Evolutionary conservation across 2,888 invertebrate genomes (phyloP), one percentile per base, ranked within the genome.

Genomic region (Thecocarcelia acutangulata): DNA sequence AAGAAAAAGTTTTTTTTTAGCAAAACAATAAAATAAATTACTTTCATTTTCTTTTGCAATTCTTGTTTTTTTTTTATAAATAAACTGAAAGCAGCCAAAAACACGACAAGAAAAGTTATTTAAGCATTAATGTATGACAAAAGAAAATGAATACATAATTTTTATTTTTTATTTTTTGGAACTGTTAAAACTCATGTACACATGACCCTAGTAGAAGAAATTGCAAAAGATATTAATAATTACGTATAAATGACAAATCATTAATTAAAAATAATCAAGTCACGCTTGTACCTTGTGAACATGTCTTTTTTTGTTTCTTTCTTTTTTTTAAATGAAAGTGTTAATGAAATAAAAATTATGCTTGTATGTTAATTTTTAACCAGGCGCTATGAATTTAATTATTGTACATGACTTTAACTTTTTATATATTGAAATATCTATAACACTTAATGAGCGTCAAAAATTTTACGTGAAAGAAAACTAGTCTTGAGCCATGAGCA

Each of bases 281-380:
- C 44, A 61, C 61, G 28, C 46, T 63, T 28, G 2, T 28, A 9
- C n/a, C 13, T 5, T n/a, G 13, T 58, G 19, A 33, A 19, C 28
- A 28, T 33, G 21, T 24, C 5, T 54, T 54, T 42, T n/a, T n/a
- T n/a, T n/a, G n/a, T n/a, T n/a, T 40, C 9, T 40, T 52, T 42
- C 50, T 37, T 63, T 12, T 37, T 64, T 12, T 2, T 4, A 17
- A 73, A 74, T 64, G 56, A 64, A 74, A 72, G 70, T 58, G 48
- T 37, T 28, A 54, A 68, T 21, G 40, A 42, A 68, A 54, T 42
- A 24, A 24, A 42, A 42, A 42, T 24, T 52, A 52, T 15, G 54
- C 9, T 33, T 33, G 9, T 15, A 3, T 40, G n/a, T 24, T 13
- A 0, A 13, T 19, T 0, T 64, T 17, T 64, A 50, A 44, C 6